phyloP scores from a whole-genome alignment of 1,140 invertebrate genomes.

The Anagrus nilaparvatae region DNA sequence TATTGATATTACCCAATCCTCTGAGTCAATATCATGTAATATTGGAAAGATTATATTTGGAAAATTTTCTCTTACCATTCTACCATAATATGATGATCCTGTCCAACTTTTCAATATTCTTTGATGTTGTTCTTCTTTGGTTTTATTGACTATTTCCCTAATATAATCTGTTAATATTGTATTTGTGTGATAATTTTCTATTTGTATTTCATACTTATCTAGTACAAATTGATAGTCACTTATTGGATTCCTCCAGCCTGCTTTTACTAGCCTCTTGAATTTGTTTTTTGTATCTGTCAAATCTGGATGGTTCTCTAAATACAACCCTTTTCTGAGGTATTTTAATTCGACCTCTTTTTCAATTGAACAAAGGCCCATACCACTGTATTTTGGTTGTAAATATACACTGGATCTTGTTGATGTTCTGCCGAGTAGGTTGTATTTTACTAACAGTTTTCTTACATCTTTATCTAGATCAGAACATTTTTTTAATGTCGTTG shows the following conservation, averaged over 20 bases:
- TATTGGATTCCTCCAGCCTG: background rate
- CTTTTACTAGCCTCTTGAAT: background rate
- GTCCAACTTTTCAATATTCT: background rate
- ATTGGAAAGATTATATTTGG: background rate
- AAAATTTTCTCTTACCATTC: background rate
- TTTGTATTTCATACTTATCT: background rate
- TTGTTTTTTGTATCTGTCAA: background rate
- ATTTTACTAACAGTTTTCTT: constrained; percentile 9
- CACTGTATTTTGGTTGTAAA: no score
- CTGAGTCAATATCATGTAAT: background rate
- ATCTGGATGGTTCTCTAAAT: no score
- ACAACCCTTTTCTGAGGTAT: no score
- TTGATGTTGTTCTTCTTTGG: background rate
- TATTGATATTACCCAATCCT: constrained; percentile 1
- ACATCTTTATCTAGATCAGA: constrained; percentile 14
- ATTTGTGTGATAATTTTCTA: no score
- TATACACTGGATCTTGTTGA: no score
- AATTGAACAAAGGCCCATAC: no score
- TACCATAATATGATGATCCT: background rate
- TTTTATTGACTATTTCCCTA: background rate
- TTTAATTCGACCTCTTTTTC: no score
- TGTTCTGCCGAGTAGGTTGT: background rate
- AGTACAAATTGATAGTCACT: background rate
- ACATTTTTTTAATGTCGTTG: constrained; percentile 14
- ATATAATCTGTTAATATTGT: no score